Evolutionary conservation across 2,113 vertebrate species (phyloP).

Genomic region (Equus przewalskii): DNA sequence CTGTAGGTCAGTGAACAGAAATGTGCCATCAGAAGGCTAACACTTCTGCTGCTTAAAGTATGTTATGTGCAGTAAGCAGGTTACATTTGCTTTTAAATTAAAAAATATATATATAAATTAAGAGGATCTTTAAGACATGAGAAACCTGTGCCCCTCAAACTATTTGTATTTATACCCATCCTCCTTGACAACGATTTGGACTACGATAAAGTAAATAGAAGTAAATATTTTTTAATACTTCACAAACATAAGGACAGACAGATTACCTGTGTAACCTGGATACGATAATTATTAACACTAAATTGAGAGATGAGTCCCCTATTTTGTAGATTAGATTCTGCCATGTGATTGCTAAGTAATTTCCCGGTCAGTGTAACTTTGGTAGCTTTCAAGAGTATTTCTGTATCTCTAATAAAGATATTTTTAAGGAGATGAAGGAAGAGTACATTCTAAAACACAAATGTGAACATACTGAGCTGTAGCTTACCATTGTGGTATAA

Average conservation of each 20-base stretch:
- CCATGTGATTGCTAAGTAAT: background rate
- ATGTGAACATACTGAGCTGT: background rate
- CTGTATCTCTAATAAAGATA: background rate
- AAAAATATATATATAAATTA: background rate
- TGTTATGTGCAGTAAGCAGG: background rate
- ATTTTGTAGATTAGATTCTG: background rate
- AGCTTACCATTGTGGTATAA: conserved; percentile 87
- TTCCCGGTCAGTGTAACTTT: background rate
- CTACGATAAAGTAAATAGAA: background rate
- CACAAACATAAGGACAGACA: background rate
- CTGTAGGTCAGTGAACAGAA: conserved; percentile 3
- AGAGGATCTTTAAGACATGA: conserved; percentile 25
- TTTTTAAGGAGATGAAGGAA: conserved; percentile 22
- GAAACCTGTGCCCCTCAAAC: background rate
- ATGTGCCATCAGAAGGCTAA: background rate
- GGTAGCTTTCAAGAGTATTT: background rate
- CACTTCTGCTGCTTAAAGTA: background rate
- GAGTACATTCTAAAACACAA: conserved; percentile 34
- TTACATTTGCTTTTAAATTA: conserved; percentile 4
- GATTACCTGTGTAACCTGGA: background rate
- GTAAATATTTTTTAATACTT: background rate
- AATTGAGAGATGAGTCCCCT: background rate
- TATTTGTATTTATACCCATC: background rate
- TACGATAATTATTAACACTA: background rate
- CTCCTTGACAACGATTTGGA: background rate